Conservation (phyloP, 2,797 vertebrate species). For the Yasuhikotakia modesta region DNA sequence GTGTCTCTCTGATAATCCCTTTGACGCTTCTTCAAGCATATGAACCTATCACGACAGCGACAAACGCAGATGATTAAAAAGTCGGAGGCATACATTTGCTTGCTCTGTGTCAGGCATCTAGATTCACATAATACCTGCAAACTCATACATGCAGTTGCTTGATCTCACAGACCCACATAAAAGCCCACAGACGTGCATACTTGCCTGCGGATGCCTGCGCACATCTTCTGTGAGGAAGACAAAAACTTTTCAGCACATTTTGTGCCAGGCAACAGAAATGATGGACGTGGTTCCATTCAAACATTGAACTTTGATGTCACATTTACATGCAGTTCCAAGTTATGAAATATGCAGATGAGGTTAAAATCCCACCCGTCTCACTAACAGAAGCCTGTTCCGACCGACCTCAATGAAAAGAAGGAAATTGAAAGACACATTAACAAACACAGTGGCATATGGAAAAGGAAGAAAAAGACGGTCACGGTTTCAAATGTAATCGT, state of each 20-base stretch:
- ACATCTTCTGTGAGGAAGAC: background rate
- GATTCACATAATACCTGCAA: constrained; percentile 1
- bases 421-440: background rate
- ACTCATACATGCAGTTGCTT: background rate
- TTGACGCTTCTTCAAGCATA: constrained; percentile 20
- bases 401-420: background rate
- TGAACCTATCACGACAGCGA: constrained; percentile 25
- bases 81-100: constrained; percentile 17
- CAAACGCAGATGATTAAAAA: constrained; percentile 39
- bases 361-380: background rate
- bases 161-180: background rate
- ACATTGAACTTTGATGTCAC: background rate
- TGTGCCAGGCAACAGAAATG: background rate
- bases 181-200: background rate
- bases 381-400: background rate
- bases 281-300: background rate
- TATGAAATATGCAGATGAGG: constrained; percentile 29
- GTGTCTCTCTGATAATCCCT: constrained; percentile 24
- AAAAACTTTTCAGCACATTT: background rate
- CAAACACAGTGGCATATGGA: constrained; percentile 1
- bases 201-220: background rate
- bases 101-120: constrained; percentile 10
- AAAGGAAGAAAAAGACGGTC: background rate
- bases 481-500: constrained; percentile 35
- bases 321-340: background rate